Base-by-base conservation (phyloP, 2,797 vertebrate species). In the Spinibarbus caldwelli region DNA sequence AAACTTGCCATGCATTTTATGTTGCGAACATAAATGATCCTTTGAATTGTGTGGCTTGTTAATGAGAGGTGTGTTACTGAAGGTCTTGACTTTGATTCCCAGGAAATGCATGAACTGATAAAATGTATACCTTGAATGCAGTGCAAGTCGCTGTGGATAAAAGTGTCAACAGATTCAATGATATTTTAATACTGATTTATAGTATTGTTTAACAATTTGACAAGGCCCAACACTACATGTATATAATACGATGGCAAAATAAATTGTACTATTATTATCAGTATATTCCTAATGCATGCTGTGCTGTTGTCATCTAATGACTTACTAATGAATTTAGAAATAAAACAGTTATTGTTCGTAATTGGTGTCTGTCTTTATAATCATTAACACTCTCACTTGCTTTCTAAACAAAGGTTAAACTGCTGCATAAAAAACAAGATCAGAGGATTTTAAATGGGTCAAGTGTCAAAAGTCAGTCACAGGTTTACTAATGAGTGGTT, bases 401-500 rank as follows among this genome's bases (percentile, higher is more conserved):
- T 73, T 8, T 43, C 14, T 72, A 29, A 17, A 15, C 12, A 67
- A 15, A 14, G 2, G 14, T 21, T 31, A 14, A 4, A 21, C 12
- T 17, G 31, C n/a, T n/a, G n/a, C n/a, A n/a, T n/a, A n/a, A 76
- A 57, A 29, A 8, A 62, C 9, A 31, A 29, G 15, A 78, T 12
- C 0, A 41, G 23, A 26, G 31, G 34, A 19, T 78, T 62, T 59
- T 6, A 21, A 79, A 66, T 1, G 0, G 41, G 26, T 66, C 59
- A 34, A 19, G 41, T 43, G 57, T 79, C n/a, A 26, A n/a, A 29
- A 43, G 38, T 62, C 78, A 80, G 26, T 47, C 26, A 7, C 2
- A 1, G 41, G 62, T 80, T 49, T 67, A 49, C 62, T 80, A 67
- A 67, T 67, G 78, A 66, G 78, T 80, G 62, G 62, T 49, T 67